Conservation (phyloP, 2,797 vertebrate species). For the Brotula barbata region DNA sequence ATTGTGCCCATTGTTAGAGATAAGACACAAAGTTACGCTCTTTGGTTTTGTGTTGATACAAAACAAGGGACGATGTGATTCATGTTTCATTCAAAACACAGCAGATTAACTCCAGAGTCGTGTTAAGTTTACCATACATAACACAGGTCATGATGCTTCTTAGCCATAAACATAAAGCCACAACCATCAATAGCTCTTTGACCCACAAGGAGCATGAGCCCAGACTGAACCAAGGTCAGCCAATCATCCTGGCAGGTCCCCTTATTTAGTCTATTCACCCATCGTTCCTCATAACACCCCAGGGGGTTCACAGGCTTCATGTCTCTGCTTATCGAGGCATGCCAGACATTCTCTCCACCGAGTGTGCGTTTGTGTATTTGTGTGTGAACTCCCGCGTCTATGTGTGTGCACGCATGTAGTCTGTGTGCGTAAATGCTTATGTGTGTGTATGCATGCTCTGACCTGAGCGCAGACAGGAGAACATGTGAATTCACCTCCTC, state of each 20-base stretch:
- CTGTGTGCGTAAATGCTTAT: neutral
- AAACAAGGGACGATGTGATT: constrained; percentile 32
- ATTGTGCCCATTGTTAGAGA: constrained; percentile 33
- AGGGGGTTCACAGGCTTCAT: constrained; percentile 46
- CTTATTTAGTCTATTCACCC: constrained; percentile 72
- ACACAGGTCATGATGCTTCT: constrained; percentile 42
- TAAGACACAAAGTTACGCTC: constrained; percentile 33
- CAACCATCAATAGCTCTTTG: constrained; percentile 39
- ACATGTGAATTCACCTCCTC: constrained; percentile 65
- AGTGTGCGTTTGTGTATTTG: constrained; percentile 15
- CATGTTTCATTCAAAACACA: constrained; percentile 17
- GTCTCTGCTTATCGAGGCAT: constrained; percentile 72
- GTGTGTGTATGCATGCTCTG: constrained; percentile 57
- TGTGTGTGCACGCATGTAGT: constrained; percentile 33
- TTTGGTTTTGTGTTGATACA: constrained; percentile 9
- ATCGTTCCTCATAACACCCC: constrained; percentile 66
- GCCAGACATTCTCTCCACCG: constrained; percentile 69
- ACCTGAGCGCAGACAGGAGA: constrained; percentile 65
- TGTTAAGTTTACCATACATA: constrained; percentile 13
- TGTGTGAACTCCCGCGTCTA: constrained; percentile 18
- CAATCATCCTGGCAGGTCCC: constrained; percentile 36
- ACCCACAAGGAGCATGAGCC: constrained; percentile 45
- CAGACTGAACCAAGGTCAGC: constrained; percentile 49
- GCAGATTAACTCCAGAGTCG: constrained; percentile 34
- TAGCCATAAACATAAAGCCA: constrained; percentile 31